Percentiles rank a stretch among this genome's conserved stretches.
Evolutionary conservation across 2,797 vertebrate species (phyloP).

Genomic region (Manis crassicaudata): DNA sequence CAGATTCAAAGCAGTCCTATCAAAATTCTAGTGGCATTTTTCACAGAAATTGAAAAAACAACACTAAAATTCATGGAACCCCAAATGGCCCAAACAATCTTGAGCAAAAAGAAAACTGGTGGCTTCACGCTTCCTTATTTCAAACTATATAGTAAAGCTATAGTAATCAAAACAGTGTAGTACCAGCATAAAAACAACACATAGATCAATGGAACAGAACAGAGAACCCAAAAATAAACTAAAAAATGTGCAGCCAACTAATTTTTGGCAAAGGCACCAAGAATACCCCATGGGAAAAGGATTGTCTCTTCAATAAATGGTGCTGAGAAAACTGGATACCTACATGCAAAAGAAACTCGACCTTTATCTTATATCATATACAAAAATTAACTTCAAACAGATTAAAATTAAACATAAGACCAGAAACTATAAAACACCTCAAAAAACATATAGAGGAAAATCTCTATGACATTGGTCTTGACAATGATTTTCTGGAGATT

Average conservation of each 20-base stretch:
- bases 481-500: not conserved
- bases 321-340: not conserved
- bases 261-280: not conserved
- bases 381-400: not conserved
- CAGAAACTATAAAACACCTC: not conserved
- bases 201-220: not conserved
- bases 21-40: not conserved
- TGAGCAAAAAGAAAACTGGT: not conserved
- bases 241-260: not conserved
- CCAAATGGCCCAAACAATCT: not conserved
- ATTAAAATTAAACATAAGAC: not conserved
- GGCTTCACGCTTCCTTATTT: not conserved
- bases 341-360: not conserved
- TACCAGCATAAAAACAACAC: not conserved
- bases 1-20: not conserved
- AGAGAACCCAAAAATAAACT: not conserved
- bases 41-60: not conserved
- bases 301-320: not conserved
- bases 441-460: not conserved
- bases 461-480: not conserved
- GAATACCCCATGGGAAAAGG: not conserved
- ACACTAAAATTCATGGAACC: not conserved
- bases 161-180: not conserved
- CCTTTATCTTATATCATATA: not conserved
- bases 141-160: not conserved